phyloP scores from a whole-genome alignment of 2,888 invertebrate genomes.

The Trachelus troglodyta region DNA sequence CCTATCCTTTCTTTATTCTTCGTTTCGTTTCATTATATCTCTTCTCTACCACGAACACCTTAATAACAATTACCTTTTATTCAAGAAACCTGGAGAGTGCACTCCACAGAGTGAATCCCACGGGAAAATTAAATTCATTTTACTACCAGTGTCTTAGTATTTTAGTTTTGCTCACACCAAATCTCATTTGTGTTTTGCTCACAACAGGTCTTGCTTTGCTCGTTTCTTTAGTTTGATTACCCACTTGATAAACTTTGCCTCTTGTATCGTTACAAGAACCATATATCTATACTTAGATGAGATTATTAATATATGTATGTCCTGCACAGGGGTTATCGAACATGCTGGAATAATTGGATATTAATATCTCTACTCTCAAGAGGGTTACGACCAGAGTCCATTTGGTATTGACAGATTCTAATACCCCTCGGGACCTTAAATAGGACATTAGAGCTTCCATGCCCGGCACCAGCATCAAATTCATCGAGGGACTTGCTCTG shows the following conservation, averaged over 20 bases:
- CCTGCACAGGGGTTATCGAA: background rate
- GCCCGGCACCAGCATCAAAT: background rate
- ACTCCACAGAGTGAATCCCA: background rate
- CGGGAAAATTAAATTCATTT: background rate
- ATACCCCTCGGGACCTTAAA: background rate
- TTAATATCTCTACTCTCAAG: background rate
- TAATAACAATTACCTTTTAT: background rate
- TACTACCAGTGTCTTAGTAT: background rate
- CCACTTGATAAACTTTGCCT: background rate
- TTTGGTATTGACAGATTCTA: background rate
- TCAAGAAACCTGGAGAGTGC: background rate
- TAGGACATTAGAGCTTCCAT: background rate
- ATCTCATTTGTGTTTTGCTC: no score
- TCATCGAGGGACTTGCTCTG: background rate
- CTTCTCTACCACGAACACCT: background rate
- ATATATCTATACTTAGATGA: background rate
- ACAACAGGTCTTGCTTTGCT: no score
- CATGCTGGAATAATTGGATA: background rate
- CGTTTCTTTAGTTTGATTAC: background rate
- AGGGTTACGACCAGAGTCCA: background rate
- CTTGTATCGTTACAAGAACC: background rate
- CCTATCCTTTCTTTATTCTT: background rate
- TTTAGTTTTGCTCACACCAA: background rate
- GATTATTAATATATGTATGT: background rate
- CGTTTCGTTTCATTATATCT: background rate